Conservation (phyloP, 1,140 invertebrate genomes). For the Cherax destructor region DNA sequence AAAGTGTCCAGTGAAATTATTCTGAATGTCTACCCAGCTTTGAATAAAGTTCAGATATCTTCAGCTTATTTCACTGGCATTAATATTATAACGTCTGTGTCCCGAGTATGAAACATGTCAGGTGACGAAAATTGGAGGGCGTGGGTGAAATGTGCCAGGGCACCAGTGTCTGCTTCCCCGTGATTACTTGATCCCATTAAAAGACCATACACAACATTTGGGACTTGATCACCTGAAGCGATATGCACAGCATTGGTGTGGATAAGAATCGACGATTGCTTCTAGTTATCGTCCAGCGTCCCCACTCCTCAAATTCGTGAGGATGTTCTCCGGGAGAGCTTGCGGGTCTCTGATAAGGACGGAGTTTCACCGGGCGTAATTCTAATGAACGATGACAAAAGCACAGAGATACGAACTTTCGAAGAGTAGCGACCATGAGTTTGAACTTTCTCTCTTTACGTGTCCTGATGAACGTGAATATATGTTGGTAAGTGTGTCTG, state of each 20-base stretch:
- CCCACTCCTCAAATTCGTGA: neutral
- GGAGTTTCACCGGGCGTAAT: too few species aligned
- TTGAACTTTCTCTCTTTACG: too few species aligned
- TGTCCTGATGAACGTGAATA: too few species aligned
- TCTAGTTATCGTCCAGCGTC: conserved; percentile 1
- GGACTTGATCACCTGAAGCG: conserved; percentile 2
- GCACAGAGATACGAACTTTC: too few species aligned
- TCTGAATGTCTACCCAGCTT: conserved; percentile 27
- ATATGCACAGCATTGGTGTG: neutral
- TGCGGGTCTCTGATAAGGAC: neutral
- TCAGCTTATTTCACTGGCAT: conserved; percentile 26
- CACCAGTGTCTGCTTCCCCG: conserved; percentile 46
- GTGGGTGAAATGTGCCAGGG: conserved; percentile 35
- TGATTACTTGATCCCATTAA: conserved; percentile 41
- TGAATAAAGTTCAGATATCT: conserved; percentile 54
- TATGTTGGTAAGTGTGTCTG: too few species aligned
- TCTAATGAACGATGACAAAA: too few species aligned
- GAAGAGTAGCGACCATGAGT: too few species aligned
- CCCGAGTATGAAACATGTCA: conserved; percentile 40
- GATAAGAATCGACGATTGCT: conserved; percentile 6
- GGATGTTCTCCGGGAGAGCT: neutral
- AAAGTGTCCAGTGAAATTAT: conserved; percentile 38
- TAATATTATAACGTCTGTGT: conserved; percentile 37
- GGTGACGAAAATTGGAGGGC: conserved; percentile 41
- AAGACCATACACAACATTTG: neutral